Percentiles rank a stretch among this genome's conserved stretches.
These are phyloP conservation scores for Naso thynnoides DNA, from an alignment of 2,797 vertebrate species.

Conservation along the genomic window DNA sequence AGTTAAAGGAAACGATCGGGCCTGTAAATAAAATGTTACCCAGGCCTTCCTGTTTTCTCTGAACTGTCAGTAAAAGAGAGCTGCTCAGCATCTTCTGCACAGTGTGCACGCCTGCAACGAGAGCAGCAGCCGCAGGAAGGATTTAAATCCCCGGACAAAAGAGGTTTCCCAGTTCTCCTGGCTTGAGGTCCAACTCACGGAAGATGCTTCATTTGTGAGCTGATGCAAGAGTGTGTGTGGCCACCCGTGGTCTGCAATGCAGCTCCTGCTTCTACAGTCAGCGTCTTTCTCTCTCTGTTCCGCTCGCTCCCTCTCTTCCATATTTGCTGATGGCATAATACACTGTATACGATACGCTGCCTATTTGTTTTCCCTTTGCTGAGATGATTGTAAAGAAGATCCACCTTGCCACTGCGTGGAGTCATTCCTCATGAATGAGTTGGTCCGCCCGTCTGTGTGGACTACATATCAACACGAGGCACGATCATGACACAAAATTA, in stretches of 20 bases:
- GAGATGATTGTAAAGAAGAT: conserved; percentile 5
- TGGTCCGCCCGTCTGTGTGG: conserved; percentile 10
- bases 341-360: conserved; percentile 2
- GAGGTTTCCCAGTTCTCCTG: neutral
- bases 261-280: conserved; percentile 72
- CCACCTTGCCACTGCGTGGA: conserved; percentile 7
- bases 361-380: conserved; percentile 23
- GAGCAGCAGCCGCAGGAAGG: neutral
- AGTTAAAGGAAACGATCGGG: neutral
- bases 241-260: conserved; percentile 79
- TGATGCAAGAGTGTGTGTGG: conserved; percentile 59
- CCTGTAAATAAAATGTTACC: neutral
- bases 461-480: neutral
- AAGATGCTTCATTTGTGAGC: conserved; percentile 49
- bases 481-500: neutral
- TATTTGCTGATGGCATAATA: conserved; percentile 59
- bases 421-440: conserved; percentile 58
- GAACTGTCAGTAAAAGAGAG: neutral
- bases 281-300: conserved; percentile 37
- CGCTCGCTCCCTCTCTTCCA: conserved; percentile 10
- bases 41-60: conserved; percentile 10
- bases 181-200: conserved; percentile 28
- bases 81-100: conserved; percentile 25
- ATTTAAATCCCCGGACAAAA: neutral
- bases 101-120: neutral